These are phyloP conservation scores for Chondrilla cf. caribensis DNA, from an alignment of 37 sponge, comb jelly and placozoan genomes.

Conservation along the genomic window DNA sequence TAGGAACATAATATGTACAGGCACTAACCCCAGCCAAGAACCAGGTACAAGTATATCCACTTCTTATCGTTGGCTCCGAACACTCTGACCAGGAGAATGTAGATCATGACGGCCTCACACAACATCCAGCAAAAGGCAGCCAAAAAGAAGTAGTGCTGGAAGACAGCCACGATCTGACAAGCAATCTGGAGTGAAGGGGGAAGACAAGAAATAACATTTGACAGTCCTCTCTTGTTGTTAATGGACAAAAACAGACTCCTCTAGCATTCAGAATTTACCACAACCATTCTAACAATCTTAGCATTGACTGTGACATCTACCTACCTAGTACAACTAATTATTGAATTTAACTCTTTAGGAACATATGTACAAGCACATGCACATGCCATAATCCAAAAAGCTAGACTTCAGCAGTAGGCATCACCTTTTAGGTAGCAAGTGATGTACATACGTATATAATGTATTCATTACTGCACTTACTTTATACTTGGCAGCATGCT, in stretches of 20 bases:
- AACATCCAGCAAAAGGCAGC: slow-evolving; percentile 44
- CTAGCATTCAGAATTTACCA: neutral
- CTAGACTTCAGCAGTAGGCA: neutral
- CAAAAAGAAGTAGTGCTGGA: slow-evolving; percentile 50
- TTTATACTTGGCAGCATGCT: neutral
- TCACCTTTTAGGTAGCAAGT: neutral
- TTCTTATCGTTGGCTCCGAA: slow-evolving; percentile 18
- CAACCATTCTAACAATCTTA: too few relatives aligned
- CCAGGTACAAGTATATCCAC: slow-evolving; percentile 21
- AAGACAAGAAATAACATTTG: too few relatives aligned
- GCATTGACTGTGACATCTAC: too few relatives aligned
- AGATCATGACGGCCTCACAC: slow-evolving; percentile 42
- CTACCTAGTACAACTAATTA: too few relatives aligned
- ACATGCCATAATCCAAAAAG: too few relatives aligned
- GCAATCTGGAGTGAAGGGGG: neutral
- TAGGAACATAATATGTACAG: too few relatives aligned
- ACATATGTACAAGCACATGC: too few relatives aligned
- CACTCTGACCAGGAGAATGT: slow-evolving; percentile 36
- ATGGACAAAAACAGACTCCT: too few relatives aligned
- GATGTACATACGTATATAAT: too few relatives aligned
- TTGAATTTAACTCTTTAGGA: too few relatives aligned
- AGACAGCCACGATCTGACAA: slow-evolving; percentile 28
- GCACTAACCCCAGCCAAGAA: slow-evolving; percentile 20
- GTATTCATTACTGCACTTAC: neutral
- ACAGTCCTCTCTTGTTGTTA: neutral